phyloP scores from a whole-genome alignment of 2,113 vertebrate genomes.

The Ciconia boyciana region DNA sequence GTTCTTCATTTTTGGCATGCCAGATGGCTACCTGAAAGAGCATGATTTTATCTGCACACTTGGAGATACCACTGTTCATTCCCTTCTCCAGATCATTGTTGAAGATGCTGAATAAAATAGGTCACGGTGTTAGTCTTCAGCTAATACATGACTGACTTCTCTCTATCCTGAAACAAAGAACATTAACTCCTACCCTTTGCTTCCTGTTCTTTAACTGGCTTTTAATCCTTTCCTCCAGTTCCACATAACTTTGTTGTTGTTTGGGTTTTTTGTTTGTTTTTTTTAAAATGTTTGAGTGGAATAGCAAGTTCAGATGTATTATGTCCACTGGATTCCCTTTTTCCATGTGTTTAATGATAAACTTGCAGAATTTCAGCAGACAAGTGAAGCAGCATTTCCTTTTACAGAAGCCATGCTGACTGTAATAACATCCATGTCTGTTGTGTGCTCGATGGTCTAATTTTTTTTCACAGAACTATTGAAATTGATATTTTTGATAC shows the following conservation, averaged over 20 bases:
- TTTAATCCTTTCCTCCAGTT: background rate
- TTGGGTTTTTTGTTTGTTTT: background rate
- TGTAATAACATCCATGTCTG: background rate
- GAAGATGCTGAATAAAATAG: background rate
- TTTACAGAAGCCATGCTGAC: background rate
- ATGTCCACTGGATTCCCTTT: background rate
- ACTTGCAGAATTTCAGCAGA: background rate
- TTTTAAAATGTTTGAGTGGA: background rate
- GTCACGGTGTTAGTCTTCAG: background rate
- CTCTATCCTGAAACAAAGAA: background rate
- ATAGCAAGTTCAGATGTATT: background rate
- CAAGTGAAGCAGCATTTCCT: background rate
- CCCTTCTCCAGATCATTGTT: background rate
- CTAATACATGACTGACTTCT: background rate
- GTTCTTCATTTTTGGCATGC: background rate
- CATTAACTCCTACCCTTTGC: background rate
- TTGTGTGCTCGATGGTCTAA: background rate
- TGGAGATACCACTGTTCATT: background rate
- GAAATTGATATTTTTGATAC: background rate
- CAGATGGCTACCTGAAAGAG: background rate
- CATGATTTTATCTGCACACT: background rate
- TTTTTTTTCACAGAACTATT: background rate
- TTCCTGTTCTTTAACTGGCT: background rate
- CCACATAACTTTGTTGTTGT: background rate
- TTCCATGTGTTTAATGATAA: background rate